Evolutionary conservation across 2,113 vertebrate species (phyloP), one percentile per base, ranked within the genome.

Genomic region (Lophura nycthemera): DNA sequence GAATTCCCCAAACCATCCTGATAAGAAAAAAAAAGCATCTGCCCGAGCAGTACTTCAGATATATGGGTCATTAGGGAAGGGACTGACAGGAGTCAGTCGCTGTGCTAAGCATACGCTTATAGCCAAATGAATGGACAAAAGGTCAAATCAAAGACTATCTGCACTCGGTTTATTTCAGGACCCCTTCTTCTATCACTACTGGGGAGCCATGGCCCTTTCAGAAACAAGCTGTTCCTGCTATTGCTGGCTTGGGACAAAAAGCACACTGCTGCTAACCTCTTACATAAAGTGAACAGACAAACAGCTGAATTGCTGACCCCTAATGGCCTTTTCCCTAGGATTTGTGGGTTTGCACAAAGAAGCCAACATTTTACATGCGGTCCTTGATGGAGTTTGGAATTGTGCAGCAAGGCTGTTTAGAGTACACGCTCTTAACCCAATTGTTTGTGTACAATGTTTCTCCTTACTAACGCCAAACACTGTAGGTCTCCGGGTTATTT

Each of bases 201-300:
- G 91, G 93, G 94, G 94, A 95, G 92, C 93, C 85, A 65, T 83
- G 65, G 73, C 40, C 79, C 92, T 91, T 88, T 86, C 57, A 91
- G 94, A 86, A 92, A 91, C 93, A 95, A 97, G 89, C 91, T 95
- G 95, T 95, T 96, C 85, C 91, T 95, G 93, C 96, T 97, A 88
- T 97, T 96, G 94, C 96, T 96, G 96, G 94, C 94, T 95, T 78
- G 42, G 95, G 94, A 96, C 94, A 88, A 95, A 97, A 96, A 94
- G 95, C 95, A 83, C 67, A 96, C 93, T 93, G 95, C 96, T 96
- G 96, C 93, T 96, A 94, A 95, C 93, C 95, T 88, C 94, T 96
- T 96, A 95, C 94, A 95, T 95, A 88, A 96, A 95, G 92, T 90
- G 93, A 95, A 56, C 91, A 95, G 87, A 63, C 94, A 95, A 95